Evolutionary conservation across 1,140 invertebrate genomes (phyloP).

Genomic region (Lepidurus packardi): DNA sequence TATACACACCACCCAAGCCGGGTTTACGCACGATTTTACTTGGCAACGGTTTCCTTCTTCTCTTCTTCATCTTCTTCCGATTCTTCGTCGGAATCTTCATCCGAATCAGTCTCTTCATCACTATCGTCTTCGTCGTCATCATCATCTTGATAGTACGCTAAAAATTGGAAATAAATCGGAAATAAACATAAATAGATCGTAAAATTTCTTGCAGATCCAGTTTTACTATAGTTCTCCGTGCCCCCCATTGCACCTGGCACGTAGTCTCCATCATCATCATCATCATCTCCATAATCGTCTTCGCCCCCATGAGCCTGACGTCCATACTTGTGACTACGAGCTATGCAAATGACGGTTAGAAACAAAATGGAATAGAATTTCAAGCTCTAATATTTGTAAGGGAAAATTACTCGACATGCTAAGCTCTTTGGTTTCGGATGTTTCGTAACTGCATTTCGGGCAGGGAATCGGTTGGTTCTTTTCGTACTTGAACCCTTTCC

Average conservation of each 20-base stretch:
- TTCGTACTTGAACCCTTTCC: slow-evolving; percentile 87
- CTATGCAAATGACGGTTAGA: slow-evolving; percentile 46
- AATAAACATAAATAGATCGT: slow-evolving; percentile 33
- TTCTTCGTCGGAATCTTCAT: slow-evolving; percentile 53
- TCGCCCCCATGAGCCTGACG: slow-evolving; percentile 60
- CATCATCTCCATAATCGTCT: slow-evolving; percentile 53
- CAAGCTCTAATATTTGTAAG: background rate
- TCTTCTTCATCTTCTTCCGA: slow-evolving; percentile 51
- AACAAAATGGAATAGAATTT: background rate
- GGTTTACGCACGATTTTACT: background rate
- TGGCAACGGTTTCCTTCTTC: slow-evolving; percentile 41
- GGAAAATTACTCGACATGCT: slow-evolving; percentile 79
- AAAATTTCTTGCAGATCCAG: slow-evolving; percentile 44
- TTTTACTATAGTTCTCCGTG: slow-evolving; percentile 35
- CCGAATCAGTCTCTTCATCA: slow-evolving; percentile 45
- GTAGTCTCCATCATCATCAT: slow-evolving; percentile 43
- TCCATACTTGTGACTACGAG: slow-evolving; percentile 73
- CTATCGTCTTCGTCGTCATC: slow-evolving; percentile 48
- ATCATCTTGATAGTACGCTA: slow-evolving; percentile 37
- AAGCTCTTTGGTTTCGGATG: slow-evolving; percentile 85
- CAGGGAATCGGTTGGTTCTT: slow-evolving; percentile 84
- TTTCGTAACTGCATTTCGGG: slow-evolving; percentile 88
- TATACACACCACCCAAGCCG: background rate
- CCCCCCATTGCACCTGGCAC: slow-evolving; percentile 38
- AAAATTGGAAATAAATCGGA: slow-evolving; percentile 27